phyloP scores from a whole-genome alignment of 1,140 invertebrate genomes.

The Propsilocerus akamusi region DNA sequence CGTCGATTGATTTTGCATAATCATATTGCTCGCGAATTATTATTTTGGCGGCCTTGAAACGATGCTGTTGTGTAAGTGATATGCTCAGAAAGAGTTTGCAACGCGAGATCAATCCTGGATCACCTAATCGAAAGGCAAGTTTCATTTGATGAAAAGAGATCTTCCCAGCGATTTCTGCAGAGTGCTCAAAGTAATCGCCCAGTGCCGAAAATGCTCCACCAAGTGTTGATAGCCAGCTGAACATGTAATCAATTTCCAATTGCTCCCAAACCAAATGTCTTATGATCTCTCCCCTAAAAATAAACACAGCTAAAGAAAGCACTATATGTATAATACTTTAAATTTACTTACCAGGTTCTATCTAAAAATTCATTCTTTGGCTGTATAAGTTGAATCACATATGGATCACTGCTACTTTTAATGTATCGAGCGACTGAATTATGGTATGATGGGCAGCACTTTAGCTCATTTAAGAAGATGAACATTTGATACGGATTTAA shows the following conservation, averaged over 20 bases:
- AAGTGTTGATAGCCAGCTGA: slow-evolving; percentile 91
- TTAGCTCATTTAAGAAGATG: neutral
- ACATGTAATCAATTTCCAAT: slow-evolving; percentile 60
- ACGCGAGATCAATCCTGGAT: slow-evolving; percentile 55
- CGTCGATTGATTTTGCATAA: slow-evolving; percentile 32
- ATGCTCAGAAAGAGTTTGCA: slow-evolving; percentile 75
- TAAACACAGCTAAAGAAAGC: neutral
- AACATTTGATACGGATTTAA: neutral
- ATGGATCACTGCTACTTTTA: neutral
- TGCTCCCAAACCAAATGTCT: slow-evolving; percentile 34
- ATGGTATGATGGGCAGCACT: neutral
- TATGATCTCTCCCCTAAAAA: slow-evolving; percentile 24
- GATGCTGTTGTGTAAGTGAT: slow-evolving; percentile 64
- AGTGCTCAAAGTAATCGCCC: slow-evolving; percentile 63
- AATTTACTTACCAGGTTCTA: slow-evolving; percentile 36
- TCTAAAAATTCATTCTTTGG: slow-evolving; percentile 42
- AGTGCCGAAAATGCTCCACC: slow-evolving; percentile 82
- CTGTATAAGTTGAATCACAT: slow-evolving; percentile 20
- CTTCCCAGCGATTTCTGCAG: slow-evolving; percentile 66
- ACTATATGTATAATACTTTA: neutral
- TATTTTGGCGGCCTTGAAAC: slow-evolving; percentile 37
- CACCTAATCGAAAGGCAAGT: slow-evolving; percentile 57
- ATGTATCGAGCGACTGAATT: neutral
- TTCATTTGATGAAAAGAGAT: slow-evolving; percentile 69
- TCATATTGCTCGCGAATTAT: slow-evolving; percentile 45